These are phyloP conservation scores for Chrysocyon brachyurus DNA, from an alignment of 2,797 vertebrate genomes.

Conservation along the genomic window DNA sequence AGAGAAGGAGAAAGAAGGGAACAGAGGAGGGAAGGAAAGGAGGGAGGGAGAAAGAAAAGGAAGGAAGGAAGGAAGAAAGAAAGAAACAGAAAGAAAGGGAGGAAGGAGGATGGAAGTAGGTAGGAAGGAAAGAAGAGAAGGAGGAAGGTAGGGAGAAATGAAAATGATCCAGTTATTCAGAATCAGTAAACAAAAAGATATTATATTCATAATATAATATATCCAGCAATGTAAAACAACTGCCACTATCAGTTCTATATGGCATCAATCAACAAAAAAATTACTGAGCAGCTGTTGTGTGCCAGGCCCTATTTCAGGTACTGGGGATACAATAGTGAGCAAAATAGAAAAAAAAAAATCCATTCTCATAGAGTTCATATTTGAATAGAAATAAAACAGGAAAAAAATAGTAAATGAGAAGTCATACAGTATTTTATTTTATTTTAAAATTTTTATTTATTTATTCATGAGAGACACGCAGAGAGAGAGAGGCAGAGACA, in stretches of 20 bases:
- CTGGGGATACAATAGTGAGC: neutral
- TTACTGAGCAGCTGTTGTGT: neutral
- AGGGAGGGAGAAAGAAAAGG: neutral
- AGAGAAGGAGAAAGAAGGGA: neutral
- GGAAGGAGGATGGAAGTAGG: neutral
- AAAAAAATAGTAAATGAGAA: neutral
- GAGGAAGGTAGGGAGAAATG: neutral
- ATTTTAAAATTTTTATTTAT: no score
- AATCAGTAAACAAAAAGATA: neutral
- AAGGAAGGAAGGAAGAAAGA: neutral
- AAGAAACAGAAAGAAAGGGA: neutral
- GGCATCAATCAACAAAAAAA: neutral
- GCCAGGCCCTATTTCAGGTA: neutral
- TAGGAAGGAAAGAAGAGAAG: neutral
- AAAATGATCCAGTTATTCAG: neutral
- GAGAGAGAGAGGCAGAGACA: no score
- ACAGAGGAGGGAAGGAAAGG: neutral
- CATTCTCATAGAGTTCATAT: neutral
- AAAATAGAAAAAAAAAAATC: neutral
- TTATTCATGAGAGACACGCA: no score
- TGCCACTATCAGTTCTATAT: neutral
- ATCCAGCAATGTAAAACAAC: neutral
- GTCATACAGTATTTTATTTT: neutral
- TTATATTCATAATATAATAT: neutral
- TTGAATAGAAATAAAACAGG: neutral